Base-by-base conservation (phyloP, 2,888 invertebrate species). In the Hypolimnas misippus region DNA sequence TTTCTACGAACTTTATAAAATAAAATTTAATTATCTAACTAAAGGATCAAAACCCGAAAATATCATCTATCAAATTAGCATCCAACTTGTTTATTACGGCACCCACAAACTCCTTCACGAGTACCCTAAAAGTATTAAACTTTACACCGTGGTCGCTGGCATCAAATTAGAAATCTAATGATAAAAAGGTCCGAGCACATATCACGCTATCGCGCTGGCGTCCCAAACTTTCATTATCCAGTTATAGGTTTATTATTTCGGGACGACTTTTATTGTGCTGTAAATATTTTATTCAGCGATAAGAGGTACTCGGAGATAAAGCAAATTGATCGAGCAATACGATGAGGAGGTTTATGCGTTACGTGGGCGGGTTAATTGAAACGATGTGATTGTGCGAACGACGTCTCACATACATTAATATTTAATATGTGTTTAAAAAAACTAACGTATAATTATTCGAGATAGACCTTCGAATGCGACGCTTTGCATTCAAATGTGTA, bases 211-310 rank as follows among this genome's bases (percentile, higher is more conserved):
- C 49, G 46, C 58, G 57, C 58, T 58, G 75, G 71, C 75, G 76
- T 76, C 76, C 72, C 73, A 71, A 77, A 73, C 63, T 66, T 65
- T 65, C 63, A 77, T 78, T 89, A 87, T 87, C 83, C 71, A 72
- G 77, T 84, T 87, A 86, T 87, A 83, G 80, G 77, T 84, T 83
- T 86, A 85, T 87, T 87, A 87, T 89, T 84, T 84, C 79, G 79
- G 76, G 81, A 83, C 80, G 84, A 81, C 78, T 90, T 89, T 80
- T 90, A 90, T 89, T 84, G 83, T 86, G 87, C 83, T 86, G 87
- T 91, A 88, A 90, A 92, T 90, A 90, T 88, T 91, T 88, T 86
- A 90, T 86, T 79, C 76, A 73, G 72, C 75, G 89, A 90, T 89
- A 91, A 87, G 81, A 82, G 76, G 77, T 76, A 76, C 76, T 75